Base-by-base conservation (phyloP, 2,888 invertebrate species). In the Cylloceria caligata region DNA sequence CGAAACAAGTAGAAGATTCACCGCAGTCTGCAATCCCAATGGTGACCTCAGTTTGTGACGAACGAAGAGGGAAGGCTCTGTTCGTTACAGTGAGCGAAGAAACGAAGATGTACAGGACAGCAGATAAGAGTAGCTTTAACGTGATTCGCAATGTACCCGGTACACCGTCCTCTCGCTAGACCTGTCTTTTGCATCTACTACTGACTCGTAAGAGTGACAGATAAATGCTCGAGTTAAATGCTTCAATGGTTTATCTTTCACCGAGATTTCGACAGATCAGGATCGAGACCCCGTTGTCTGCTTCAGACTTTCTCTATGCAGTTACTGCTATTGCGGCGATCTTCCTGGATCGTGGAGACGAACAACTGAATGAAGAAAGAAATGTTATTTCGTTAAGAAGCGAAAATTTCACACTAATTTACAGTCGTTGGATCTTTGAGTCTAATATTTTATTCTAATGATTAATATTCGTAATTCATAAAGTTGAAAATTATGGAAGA, bases 141-240 rank as follows among this genome's bases (percentile, higher is more conserved):
- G 39, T 36, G 62, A 62, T 62, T 62, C 39, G 62, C 36, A 39
- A 62, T 62, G 39, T 42, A 49, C 47, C 7, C n/a, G 6, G 27
- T 21, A 39, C 42, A 64, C 13, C 24, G 24, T 64, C 11, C 21
- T 49, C 47, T 19, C 6, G n/a, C n/a, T 19, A 16, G 6, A 16
- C 9, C 47, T 3, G 19, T 49, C 47, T 19, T 49, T 19, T 49
- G 47, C 47, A 49, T 9, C 47, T 19, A 19, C 47, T 7, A 3
- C 45, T n/a, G 47, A 19, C 9, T 34, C 2, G 19, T 6, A 11
- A 47, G 30, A 57, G 60, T 60, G 71, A 60, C 57, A 45, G 45
- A 52, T 68, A 68, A 68, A 52, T 39, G 68, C 21, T 68, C 52
- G 68, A 68, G 49, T 68, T 36, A 49, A 68, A 52, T 52, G 68